Evolutionary conservation across 2,113 vertebrate genomes (phyloP).

Genomic region (Vulpes lagopus): DNA sequence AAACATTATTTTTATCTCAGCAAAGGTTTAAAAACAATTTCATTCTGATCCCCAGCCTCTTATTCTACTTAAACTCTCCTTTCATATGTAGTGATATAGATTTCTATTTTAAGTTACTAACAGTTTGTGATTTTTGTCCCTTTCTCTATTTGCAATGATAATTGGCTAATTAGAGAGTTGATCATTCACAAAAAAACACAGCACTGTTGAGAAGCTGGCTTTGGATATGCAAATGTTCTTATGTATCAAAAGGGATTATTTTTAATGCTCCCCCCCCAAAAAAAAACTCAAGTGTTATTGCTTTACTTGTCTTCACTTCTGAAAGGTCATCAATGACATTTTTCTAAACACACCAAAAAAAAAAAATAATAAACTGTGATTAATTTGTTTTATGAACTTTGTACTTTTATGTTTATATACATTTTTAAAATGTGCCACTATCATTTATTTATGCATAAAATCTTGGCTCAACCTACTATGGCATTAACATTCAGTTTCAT

Average conservation of each 20-base stretch:
- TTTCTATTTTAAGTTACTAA: conserved; percentile 82
- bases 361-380: conserved; percentile 29
- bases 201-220: conserved; percentile 74
- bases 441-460: conserved; percentile 73
- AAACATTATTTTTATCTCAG: conserved; percentile 74
- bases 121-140: conserved; percentile 83
- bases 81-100: conserved; percentile 73
- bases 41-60: conserved; percentile 61
- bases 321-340: conserved; percentile 73
- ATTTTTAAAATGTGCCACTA: conserved; percentile 52
- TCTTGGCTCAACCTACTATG: conserved; percentile 50
- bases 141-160: conserved; percentile 83
- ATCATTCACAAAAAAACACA: conserved; percentile 81
- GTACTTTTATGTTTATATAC: conserved; percentile 60
- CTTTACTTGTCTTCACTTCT: conserved; percentile 65
- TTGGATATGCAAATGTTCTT: conserved; percentile 79
- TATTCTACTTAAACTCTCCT: conserved; percentile 63
- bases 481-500: conserved; percentile 67
- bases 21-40: conserved; percentile 75
- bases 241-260: conserved; percentile 73
- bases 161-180: conserved; percentile 82
- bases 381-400: conserved; percentile 74
- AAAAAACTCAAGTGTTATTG: conserved; percentile 55
- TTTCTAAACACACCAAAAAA: background rate
- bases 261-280: conserved; percentile 38